Base-by-base conservation (phyloP, 2,797 vertebrate species). In the Enteromius viviparus region DNA sequence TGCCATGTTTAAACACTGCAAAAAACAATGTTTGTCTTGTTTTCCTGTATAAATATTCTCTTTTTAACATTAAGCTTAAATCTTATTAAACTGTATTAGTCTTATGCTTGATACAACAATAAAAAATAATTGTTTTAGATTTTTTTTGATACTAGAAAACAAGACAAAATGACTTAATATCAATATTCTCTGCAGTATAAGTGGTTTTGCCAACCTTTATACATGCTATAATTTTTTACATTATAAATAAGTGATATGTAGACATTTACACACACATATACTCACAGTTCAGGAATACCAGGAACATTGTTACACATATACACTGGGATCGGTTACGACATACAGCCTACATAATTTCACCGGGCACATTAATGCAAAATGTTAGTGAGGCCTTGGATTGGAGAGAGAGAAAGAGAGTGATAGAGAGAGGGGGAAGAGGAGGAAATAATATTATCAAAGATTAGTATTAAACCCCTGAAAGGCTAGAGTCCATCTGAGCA, bases 401-500 rank as follows among this genome's bases (percentile, higher is more conserved):
- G 47, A 58, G 60, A 78, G 45, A 15, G 58, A 45, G 51, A 74
- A 71, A 71, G 69, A 62, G 17, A 82, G 66, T 47, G 83, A 83
- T 45, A 76, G 26, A 19, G 64, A 47, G 45, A 47, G 14, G 64
- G 75, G 45, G 51, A 26, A 71, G 34, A 80, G 37, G 37, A 77
- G 29, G 55, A 78, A 86, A 83, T 62, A 62, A 83, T 51, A 70
- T 70, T 55, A 85, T 78, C 51, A 84, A 86, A 88, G 55, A 85
- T 86, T 71, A 75, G 81, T 88, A 87, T 88, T 89, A 77, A 87
- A 85, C 88, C 72, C 82, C 82, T 78, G 80, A 89, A 85, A 87
- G 87, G 88, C 77, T 40, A 88, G 58, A 86, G 78, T 88, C 86
- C 85, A 86, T 87, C 88, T 87, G 86, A 88, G 89, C 89, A 87